phyloP scores from a whole-genome alignment of 2,113 vertebrate species.

The Dicentrarchus labrax region DNA sequence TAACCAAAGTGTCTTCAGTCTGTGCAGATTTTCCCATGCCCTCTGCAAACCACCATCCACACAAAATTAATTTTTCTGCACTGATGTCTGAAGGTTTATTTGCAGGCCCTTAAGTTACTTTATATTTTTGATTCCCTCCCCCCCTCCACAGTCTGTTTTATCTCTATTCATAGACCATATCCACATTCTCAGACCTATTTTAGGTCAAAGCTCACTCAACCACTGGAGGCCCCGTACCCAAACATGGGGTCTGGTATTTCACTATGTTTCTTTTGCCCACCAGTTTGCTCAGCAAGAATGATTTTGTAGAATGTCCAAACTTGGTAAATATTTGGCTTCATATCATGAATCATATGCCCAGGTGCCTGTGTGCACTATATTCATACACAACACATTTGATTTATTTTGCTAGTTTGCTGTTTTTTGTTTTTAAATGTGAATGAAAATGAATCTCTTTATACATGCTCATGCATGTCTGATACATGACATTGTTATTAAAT shows the following conservation, averaged over 20 bases:
- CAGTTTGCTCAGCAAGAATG: conserved; percentile 53
- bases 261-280: conserved; percentile 44
- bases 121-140: conserved; percentile 33
- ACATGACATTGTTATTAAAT: neutral
- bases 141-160: conserved; percentile 44
- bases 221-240: conserved; percentile 55
- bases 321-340: conserved; percentile 63
- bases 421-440: neutral
- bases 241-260: conserved; percentile 67
- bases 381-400: neutral
- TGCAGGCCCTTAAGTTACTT: conserved; percentile 56
- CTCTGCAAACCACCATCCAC: conserved; percentile 56
- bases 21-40: conserved; percentile 71
- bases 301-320: conserved; percentile 67
- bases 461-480: too few species aligned
- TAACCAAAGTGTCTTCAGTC: conserved; percentile 82
- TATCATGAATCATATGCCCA: conserved; percentile 9
- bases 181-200: conserved; percentile 72
- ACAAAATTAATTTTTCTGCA: conserved; percentile 49
- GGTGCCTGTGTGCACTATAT: neutral
- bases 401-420: neutral
- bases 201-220: conserved; percentile 60
- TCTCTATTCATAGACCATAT: conserved; percentile 70
- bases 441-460: neutral
- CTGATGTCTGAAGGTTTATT: conserved; percentile 81